Conservation (phyloP, 2,113 vertebrate species). For the Myanophis thanlyinensis region DNA sequence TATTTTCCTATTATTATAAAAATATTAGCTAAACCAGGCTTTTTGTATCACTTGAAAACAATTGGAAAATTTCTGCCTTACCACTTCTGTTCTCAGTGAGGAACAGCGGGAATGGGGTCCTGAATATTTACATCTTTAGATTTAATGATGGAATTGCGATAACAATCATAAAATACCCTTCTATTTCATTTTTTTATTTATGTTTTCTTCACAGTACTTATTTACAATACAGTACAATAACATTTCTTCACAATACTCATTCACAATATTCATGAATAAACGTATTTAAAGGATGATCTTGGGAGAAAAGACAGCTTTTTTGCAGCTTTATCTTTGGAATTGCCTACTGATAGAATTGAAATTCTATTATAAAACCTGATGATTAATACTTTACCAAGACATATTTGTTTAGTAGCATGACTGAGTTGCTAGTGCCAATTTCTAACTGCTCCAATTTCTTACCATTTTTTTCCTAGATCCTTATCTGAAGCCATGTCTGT, state of each 20-base stretch:
- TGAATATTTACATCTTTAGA: not conserved
- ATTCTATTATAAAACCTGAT: not conserved
- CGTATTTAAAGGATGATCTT: not conserved
- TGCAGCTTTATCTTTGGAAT: not conserved
- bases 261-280: not conserved
- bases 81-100: not conserved
- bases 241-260: not conserved
- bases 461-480: constrained; percentile 77
- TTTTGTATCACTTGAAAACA: not conserved
- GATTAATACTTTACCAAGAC: not conserved
- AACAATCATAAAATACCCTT: not conserved
- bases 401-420: not conserved
- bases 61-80: not conserved
- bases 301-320: not conserved
- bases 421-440: not conserved
- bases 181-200: not conserved
- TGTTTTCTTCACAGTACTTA: not conserved
- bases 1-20: not conserved
- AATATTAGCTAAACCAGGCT: not conserved
- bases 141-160: not conserved
- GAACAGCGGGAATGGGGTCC: not conserved
- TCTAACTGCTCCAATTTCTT: not conserved
- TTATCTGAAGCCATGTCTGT: constrained; percentile 99
- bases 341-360: not conserved
- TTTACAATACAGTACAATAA: too few species aligned